These are phyloP conservation scores for Nebria salina DNA, from an alignment of 2,888 invertebrate genomes.

Conservation along the genomic window DNA sequence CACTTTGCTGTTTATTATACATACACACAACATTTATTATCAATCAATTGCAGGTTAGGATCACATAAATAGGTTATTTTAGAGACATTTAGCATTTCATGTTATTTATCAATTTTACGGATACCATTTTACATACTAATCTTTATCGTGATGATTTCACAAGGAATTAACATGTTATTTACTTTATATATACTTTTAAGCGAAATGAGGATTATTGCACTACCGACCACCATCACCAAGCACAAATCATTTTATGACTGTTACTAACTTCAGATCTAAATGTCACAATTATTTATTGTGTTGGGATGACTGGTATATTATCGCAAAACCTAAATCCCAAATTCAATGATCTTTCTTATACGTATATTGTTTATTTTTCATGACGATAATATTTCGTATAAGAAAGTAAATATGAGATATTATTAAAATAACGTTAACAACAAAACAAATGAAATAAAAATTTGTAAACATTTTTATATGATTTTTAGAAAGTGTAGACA, in stretches of 20 bases:
- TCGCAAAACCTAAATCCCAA: too few species aligned
- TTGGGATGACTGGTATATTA: too few species aligned
- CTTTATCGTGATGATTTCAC: slow-evolving; percentile 12
- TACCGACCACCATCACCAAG: slow-evolving; percentile 13
- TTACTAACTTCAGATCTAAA: background rate
- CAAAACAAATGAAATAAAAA: background rate
- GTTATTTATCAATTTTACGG: background rate
- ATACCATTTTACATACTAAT: slow-evolving; percentile 6
- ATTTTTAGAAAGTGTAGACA: slow-evolving; percentile 10
- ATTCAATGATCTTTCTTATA: too few species aligned
- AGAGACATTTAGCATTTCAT: slow-evolving; percentile 15
- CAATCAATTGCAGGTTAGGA: slow-evolving; percentile 32
- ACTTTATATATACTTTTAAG: slow-evolving; percentile 8
- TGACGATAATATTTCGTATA: too few species aligned
- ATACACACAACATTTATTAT: slow-evolving; percentile 45
- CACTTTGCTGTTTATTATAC: slow-evolving; percentile 41
- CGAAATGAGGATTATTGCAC: slow-evolving; percentile 11
- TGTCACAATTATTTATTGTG: too few species aligned
- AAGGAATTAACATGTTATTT: background rate
- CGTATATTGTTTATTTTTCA: too few species aligned
- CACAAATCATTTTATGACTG: slow-evolving; percentile 13
- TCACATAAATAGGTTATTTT: slow-evolving; percentile 38
- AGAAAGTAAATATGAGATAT: background rate
- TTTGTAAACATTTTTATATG: slow-evolving; percentile 13
- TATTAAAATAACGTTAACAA: background rate